A percentile compares a stretch with the other conserved stretches of the same genome.
Evolutionary conservation across 2,797 vertebrate species (phyloP).

Genomic region (Podarcis lilfordi): DNA sequence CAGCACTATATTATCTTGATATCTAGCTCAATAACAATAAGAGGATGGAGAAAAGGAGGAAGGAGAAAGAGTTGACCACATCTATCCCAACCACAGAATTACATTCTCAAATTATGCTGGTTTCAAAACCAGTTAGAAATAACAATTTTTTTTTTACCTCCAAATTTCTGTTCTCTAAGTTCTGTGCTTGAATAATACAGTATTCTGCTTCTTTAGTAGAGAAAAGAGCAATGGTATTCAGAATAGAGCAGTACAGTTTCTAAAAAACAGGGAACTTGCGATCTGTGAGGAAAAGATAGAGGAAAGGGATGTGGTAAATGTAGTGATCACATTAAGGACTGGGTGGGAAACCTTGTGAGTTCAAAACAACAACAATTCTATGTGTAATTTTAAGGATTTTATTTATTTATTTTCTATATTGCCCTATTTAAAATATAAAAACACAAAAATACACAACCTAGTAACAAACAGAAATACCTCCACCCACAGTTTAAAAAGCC

Average conservation of each 20-base stretch:
- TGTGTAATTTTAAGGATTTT: not conserved
- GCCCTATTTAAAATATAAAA: no score
- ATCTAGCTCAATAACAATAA: not conserved
- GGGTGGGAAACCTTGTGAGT: not conserved
- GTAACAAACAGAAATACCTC: no score
- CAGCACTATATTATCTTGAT: no score
- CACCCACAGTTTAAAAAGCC: no score
- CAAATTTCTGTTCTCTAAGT: not conserved
- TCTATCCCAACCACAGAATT: not conserved
- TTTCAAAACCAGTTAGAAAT: not conserved
- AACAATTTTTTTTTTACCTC: no score
- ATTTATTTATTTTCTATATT: no score
- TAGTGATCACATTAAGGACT: not conserved
- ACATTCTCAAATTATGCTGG: not conserved
- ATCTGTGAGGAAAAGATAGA: not conserved
- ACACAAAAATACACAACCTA: no score
- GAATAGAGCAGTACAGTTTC: not conserved
- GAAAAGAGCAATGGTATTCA: not conserved
- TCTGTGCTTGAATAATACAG: no score
- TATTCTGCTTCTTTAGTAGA: not conserved
- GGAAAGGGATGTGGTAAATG: not conserved
- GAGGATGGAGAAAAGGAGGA: no score
- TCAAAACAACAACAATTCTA: not conserved
- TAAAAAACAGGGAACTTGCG: not conserved
- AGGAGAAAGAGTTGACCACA: not conserved